Evolutionary conservation across 1,140 invertebrate species (phyloP), one percentile per base, ranked within the genome.

Genomic region (Drosophila nannoptera): DNA sequence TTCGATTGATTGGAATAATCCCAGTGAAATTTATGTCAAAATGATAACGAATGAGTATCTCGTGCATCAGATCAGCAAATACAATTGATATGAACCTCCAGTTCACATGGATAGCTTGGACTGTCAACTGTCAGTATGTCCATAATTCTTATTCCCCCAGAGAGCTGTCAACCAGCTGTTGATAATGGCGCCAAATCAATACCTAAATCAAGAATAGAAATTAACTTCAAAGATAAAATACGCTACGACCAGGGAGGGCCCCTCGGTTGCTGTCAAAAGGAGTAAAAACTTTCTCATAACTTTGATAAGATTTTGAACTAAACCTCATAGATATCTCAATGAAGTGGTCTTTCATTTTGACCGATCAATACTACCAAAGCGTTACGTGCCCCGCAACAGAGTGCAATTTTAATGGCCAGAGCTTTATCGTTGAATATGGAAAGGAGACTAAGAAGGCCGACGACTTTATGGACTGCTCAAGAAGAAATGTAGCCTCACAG

Each of bases 101-200:
- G 33, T 56, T 35, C 14, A 36, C 32, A 43, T 36, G 60, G 36
- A 55, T 65, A 58, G 52, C 32, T 42, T 32, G 33, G 32, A 35
- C 67, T 69, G 67, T 69, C 67, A 69, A 56, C 54, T 45, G 4
- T 56, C 7, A 42, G 36, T 12, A 32, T 36, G 52, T 31, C 22
- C 22, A 22, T 22, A 22, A 22, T 22, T 22, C 22, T 2, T 22
- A 22, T 22, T 3, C 22, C 22, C 1, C 22, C 68, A 70, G 33
- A 48, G 6, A 40, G 49, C 62, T 70, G 62, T 70, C 68, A 46
- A 38, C 6, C 12, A 33, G 12, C 40, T 22, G 43, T 22, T 70
- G 62, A 66, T 70, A 70, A 40, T 66, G 62, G 62, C 68, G 62
- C 68, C 54, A 48, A 46, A 52, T 53, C 54, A 59, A 66, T 46